These are phyloP conservation scores for Rhynchotus rufescens DNA, from an alignment of 2,797 vertebrate genomes.

Conservation along the genomic window DNA sequence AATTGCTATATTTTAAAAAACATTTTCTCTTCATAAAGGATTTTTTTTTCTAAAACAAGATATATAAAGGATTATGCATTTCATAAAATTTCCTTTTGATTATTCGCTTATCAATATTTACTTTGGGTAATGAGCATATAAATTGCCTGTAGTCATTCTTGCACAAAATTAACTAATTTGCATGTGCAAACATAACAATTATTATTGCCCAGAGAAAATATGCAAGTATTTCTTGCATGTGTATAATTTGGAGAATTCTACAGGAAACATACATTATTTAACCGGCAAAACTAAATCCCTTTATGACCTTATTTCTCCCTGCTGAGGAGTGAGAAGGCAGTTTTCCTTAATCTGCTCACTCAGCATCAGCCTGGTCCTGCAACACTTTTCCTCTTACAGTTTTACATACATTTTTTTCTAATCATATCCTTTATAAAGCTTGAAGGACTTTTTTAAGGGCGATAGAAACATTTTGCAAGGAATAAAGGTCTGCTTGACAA, in stretches of 20 bases:
- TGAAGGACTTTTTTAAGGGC: not conserved
- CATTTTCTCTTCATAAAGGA: not conserved
- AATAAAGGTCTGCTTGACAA: not conserved
- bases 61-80: not conserved
- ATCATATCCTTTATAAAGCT: not conserved
- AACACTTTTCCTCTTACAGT: not conserved
- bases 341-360: not conserved
- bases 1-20: not conserved
- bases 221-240: not conserved
- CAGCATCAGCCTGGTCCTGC: not conserved
- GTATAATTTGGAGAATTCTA: not conserved
- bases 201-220: not conserved
- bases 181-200: not conserved
- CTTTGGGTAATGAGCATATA: not conserved
- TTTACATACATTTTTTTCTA: not conserved
- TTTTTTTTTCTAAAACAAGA: not conserved
- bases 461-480: not conserved
- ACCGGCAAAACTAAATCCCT: not conserved
- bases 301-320: not conserved
- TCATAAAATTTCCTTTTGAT: not conserved
- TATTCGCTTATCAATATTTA: not conserved
- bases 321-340: not conserved
- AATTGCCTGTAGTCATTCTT: not conserved
- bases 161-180: slow-evolving; percentile 1
- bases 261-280: not conserved